These are phyloP conservation scores for Dasyprocta punctata DNA, from an alignment of 2,113 vertebrate genomes.

Conservation along the genomic window DNA sequence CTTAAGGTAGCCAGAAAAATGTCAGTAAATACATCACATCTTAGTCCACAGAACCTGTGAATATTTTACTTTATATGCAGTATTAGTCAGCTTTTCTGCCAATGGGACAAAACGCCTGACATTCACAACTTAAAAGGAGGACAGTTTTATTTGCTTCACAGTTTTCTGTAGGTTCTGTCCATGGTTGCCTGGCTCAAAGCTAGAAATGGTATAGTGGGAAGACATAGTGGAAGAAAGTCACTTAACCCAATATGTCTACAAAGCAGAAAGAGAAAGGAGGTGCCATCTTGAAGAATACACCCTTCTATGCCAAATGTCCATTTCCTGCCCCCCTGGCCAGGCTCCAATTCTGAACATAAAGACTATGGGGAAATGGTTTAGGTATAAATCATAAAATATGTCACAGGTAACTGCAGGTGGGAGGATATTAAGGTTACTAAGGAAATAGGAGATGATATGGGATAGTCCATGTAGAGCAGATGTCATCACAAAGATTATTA, in stretches of 20 bases:
- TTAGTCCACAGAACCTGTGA: neutral
- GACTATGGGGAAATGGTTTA: neutral
- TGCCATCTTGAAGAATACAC: neutral
- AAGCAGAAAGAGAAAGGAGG: neutral
- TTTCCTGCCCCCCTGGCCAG: neutral
- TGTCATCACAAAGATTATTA: neutral
- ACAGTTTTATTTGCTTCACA: neutral
- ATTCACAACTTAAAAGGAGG: neutral
- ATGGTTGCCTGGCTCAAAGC: neutral
- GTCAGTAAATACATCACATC: neutral
- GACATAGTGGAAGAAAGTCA: neutral
- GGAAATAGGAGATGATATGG: neutral
- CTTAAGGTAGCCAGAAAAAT: neutral
- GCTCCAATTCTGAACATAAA: neutral
- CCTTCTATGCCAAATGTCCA: neutral
- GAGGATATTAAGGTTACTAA: neutral
- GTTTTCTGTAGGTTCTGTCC: neutral
- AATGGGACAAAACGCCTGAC: neutral
- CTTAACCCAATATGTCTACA: neutral
- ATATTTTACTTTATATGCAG: neutral
- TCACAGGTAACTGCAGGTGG: neutral
- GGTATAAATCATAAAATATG: neutral
- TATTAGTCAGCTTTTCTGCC: neutral
- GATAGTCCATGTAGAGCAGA: neutral
- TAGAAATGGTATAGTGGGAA: neutral